Evolutionary conservation across 92 coral and sea anemone species (phyloP), one percentile per base, ranked within the genome.

Genomic region (Bergia puertoricense): DNA sequence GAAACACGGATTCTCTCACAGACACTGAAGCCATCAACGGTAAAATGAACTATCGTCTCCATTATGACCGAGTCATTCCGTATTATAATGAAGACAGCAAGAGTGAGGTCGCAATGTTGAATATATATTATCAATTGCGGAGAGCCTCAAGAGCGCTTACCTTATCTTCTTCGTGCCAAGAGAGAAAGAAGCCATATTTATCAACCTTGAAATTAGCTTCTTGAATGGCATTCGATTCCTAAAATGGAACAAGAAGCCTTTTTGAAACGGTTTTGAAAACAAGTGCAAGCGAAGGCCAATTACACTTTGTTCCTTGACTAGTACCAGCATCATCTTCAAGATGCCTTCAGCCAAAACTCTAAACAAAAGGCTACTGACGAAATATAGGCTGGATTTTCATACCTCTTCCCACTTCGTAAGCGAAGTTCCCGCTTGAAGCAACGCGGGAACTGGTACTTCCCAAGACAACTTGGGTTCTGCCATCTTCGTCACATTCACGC

Each of bases 381-480:
- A 75, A 50, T 51, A 77, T 76, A n/a, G 86, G 41, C 48, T 74
- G 18, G 6, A 75, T 39, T 22, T n/a, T 75, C 86, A 18, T 91
- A 95, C 99, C 98, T 97, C 99, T 62, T 97, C 99, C 99, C 99
- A 97, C 88, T 93, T 94, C 4, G 95, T 94, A 42, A 95, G 88
- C 44, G 80, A 48, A 48, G 99, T 92, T n/a, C 99, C 99, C 38
- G 90, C 80, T 42, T 92, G 96, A 51, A 97, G 94, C 74, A 85
- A 77, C 44, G 71, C 92, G 22, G 98, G 98, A 43, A 97, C 98
- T n/a, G 67, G 57, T 10, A 94, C 93, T 79, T 97, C 96, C 99
- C 98, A 97, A 22, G 93, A 83, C 44, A 92, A 88, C 93, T 89
- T 86, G 23, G 92, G 90, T 65, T 92, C 93, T 22, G 30, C 59